A percentile compares a stretch with the other conserved stretches of the same genome.
Evolutionary conservation across 2,113 vertebrate species (phyloP).

Genomic region (Platycercus adscitus): DNA sequence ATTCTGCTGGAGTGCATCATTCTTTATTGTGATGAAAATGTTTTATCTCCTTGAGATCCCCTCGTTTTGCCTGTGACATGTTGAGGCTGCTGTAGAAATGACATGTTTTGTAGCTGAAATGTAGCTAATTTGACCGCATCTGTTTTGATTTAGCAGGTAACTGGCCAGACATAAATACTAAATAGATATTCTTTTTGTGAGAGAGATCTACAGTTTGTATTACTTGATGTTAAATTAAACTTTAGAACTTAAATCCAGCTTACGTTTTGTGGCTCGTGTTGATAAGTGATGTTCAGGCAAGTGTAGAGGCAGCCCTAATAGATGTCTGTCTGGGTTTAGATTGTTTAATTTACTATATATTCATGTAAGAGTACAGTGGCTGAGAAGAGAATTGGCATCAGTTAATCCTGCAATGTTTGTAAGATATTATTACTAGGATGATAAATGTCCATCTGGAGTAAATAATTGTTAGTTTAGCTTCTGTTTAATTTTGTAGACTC

Average conservation of each 20-base stretch:
- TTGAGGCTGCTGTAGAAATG: not conserved
- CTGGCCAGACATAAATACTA: not conserved
- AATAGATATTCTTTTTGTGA: not conserved
- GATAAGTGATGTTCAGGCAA: not conserved
- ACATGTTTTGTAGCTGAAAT: not conserved
- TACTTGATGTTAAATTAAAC: not conserved
- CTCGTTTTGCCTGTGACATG: not conserved
- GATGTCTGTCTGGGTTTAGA: not conserved
- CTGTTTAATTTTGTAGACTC: not conserved
- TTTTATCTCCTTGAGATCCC: slow-evolving; percentile 21
- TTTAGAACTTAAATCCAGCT: not conserved
- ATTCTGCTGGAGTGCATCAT: not conserved
- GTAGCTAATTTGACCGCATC: not conserved
- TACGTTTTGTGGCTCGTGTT: not conserved
- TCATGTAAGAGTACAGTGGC: not conserved
- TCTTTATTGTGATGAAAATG: not conserved
- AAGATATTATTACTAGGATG: not conserved
- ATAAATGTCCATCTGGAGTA: slow-evolving; percentile 10
- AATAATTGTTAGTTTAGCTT: slow-evolving; percentile 22
- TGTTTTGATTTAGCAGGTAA: not conserved
- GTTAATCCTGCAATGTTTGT: not conserved
- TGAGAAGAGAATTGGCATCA: not conserved
- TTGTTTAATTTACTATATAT: slow-evolving; percentile 8
- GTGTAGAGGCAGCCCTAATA: not conserved
- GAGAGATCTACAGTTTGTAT: not conserved